Base-by-base conservation (phyloP, 2,888 invertebrate species). In the Maniola hyperantus region DNA sequence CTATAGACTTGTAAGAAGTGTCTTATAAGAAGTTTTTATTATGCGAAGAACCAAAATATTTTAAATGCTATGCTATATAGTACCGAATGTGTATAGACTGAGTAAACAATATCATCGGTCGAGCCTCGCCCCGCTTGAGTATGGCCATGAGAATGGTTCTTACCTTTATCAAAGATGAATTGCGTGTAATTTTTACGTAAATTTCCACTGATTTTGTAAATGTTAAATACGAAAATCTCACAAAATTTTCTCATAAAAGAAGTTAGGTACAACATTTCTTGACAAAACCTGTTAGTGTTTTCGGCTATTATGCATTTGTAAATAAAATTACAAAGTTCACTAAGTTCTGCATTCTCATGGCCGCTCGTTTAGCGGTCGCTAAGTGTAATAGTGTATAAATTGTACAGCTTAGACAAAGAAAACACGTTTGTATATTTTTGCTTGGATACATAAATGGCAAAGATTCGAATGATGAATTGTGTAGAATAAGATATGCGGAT, bases 391-490 rank as follows among this genome's bases (percentile, higher is more conserved):
- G 79, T 89, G 90, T 90, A 88, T 80, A 89, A 90, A 89, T 85
- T 91, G 89, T 90, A 90, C 91, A 91, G 89, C 85, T 84, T 87
- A 85, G 84, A 76, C 76, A 57, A 60, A 20, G 33, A 78, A 13
- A 57, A 79, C 77, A 87, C 87, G 84, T 88, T 85, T 91, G 90
- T 91, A 89, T 91, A 89, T 90, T 90, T 89, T 89, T 85, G 91
- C 88, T 90, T 86, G 83, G 81, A 80, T 79, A 82, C 80, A 81
- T 20, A 83, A 79, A 79, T 81, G 79, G 82, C 80, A 79, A 82
- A 79, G 81, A 80, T 78, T 71, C 64, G 67, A 68, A 57, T 82
- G 81, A 83, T 81, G 83, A 79, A 76, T 59, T 57, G 58, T 42
- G 36, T 87, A 87, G 82, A 77, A 76, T 84, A 83, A 86, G 83